Evolutionary conservation across 2,113 vertebrate genomes (phyloP), one percentile per base, ranked within the genome.

Genomic region (Lycocorax pyrrhopterus): DNA sequence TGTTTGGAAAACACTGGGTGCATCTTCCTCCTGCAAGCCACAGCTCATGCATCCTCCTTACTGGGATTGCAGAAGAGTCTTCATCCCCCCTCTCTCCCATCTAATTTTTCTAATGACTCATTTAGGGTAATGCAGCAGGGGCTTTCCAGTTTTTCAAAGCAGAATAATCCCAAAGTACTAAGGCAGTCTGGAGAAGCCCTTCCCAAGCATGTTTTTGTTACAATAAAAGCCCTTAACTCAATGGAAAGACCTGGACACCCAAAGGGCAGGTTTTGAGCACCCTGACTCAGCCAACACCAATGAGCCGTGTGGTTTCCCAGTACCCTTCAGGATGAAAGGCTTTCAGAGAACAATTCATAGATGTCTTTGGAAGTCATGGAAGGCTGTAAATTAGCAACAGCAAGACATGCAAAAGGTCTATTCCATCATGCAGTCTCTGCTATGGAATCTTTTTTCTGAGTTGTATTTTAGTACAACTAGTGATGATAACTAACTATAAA

Each of bases 401-500:
- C 39, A 74, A 83, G 75, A 84, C 41, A 53, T 0, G 1, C 16
- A 71, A 72, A 89, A 94, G 51, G 32, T 37, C 62, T 56, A 20
- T 47, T 90, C 83, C 41, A 47, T 88, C 56, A 59, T 52, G 62
- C 74, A 67, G 35, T 59, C 47, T 95, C 60, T 73, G 56, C 52
- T 53, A 23, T 21, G 35, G 41, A 62, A 53, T 64, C 60, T 84
- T 74, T 87, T 49, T 80, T 85, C 77, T 19, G 27, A 76, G 82
- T 19, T 86, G 82, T 37, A 83, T 71, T 90, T 91, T 67, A 93
- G 87, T 74, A 74, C 69, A 94, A 35, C 75, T 88, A 62, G 63
- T 80, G 87, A 87, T 71, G 84, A 87, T 94, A 94, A 93, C 79
- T 90, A 86, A 66, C 75, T 94, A 47, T 66, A 93, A 93, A 85